Base-by-base conservation (phyloP, 1,140 invertebrate species). In the Drosophila willistoni region DNA sequence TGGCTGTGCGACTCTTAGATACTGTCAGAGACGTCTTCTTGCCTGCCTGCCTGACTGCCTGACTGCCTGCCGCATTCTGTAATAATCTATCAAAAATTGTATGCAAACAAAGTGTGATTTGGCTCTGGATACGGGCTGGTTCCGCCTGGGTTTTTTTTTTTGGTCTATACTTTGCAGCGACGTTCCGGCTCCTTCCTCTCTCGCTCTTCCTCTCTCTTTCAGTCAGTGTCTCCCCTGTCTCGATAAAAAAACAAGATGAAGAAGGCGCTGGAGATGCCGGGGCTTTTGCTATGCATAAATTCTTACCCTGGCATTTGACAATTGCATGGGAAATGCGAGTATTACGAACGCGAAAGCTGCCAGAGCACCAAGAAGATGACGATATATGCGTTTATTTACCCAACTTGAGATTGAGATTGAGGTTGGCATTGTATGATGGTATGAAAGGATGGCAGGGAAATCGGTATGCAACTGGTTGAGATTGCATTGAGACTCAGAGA, bases 61-160 rank as follows among this genome's bases (percentile, higher is more conserved):
- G n/a, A n/a, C n/a, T 47, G 33, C 39, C 34, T 82, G 83, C 76
- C 79, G 70, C 84, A 79, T 87, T 80, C 79, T 73, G 73, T 87
- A 86, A 86, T 86, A 86, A 86, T 86, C 83, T 86, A 87, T 86
- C 83, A 86, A 86, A 86, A 86, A 86, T 83, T 87, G 76, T 86
- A 65, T 73, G 83, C 83, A 86, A 86, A 86, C 83, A 86, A 83
- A 86, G 83, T 86, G 77, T 79, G 83, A 86, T 86, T 86, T 83
- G 79, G 83, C 83, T 76, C 72, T 66, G 75, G 65, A 73, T 76
- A 51, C 44, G 44, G 68, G 22, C 25, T 36, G 63, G 41, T 51
- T 22, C 44, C 17, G 44, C 3, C 65, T 70, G n/a, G 34, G 54
- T 54, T 68, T 66, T 29, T 29, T 25, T 29, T 29, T 29, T 61